phyloP scores from a whole-genome alignment of 2,113 vertebrate genomes.

The Callopanchax toddi region DNA sequence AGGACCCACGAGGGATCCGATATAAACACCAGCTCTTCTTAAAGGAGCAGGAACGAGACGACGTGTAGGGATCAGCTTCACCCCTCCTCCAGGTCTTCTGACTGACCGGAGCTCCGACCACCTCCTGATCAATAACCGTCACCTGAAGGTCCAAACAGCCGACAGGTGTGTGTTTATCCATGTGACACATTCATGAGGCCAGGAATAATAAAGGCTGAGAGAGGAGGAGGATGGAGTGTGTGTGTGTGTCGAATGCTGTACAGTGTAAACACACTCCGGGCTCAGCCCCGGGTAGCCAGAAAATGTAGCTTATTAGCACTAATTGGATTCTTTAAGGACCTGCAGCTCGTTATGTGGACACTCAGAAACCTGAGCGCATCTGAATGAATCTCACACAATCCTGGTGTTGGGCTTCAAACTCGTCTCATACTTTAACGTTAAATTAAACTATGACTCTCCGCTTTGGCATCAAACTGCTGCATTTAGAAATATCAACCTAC shows the following conservation, averaged over 20 bases:
- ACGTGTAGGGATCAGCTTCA: not conserved
- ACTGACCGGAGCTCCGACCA: slow-evolving; percentile 19
- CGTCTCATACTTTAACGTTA: too few relatives aligned
- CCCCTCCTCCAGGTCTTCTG: slow-evolving; percentile 14
- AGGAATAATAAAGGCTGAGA: not conserved
- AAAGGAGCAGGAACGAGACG: not conserved
- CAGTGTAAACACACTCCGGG: slow-evolving; percentile 6
- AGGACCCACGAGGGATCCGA: not conserved
- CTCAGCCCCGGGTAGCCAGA: slow-evolving; percentile 25
- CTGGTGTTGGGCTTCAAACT: too few relatives aligned
- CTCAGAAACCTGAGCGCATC: slow-evolving; percentile 5
- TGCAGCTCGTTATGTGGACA: slow-evolving; percentile 45
- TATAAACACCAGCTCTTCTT: not conserved
- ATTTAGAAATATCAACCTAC: too few relatives aligned
- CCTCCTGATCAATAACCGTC: slow-evolving; percentile 46
- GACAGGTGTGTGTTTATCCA: not conserved
- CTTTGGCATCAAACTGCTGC: not conserved
- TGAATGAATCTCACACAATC: not conserved
- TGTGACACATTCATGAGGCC: slow-evolving; percentile 17
- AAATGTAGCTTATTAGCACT: slow-evolving; percentile 50
- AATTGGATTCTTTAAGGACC: slow-evolving; percentile 62
- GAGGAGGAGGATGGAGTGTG: not conserved
- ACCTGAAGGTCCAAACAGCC: slow-evolving; percentile 9
- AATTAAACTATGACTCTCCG: too few relatives aligned
- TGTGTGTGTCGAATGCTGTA: slow-evolving; percentile 3